phyloP scores from a whole-genome alignment of 1,140 invertebrate genomes.

The honey bee (Apis mellifera) region DNA sequence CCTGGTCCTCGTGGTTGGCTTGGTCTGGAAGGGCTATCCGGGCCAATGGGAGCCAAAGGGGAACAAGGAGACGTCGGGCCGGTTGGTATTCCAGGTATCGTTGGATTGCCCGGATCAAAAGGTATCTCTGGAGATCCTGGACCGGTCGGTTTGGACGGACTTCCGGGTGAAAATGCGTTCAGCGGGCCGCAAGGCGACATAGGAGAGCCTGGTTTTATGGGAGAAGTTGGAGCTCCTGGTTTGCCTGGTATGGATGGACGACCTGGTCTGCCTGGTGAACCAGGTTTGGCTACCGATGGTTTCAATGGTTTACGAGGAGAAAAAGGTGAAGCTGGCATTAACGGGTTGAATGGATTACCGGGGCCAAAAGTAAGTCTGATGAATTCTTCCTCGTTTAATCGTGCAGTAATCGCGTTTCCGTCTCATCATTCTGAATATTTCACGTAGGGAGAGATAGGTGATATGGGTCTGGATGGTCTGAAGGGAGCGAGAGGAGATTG shows the following conservation, averaged over 20 bases:
- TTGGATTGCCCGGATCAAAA: slow-evolving; percentile 78
- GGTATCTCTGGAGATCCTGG: slow-evolving; percentile 78
- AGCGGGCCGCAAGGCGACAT: slow-evolving; percentile 86
- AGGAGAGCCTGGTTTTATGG: slow-evolving; percentile 82
- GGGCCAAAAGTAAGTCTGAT: slow-evolving; percentile 77
- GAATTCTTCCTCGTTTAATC: no score
- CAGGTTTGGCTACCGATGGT: slow-evolving; percentile 73
- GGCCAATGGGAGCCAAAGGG: slow-evolving; percentile 83
- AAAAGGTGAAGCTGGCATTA: slow-evolving; percentile 78
- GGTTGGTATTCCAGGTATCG: slow-evolving; percentile 81
- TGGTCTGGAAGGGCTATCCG: slow-evolving; percentile 79
- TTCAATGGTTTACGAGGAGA: slow-evolving; percentile 77
- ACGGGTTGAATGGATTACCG: slow-evolving; percentile 77
- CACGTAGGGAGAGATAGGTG: slow-evolving; percentile 78
- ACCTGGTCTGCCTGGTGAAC: slow-evolving; percentile 81
- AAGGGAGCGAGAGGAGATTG: slow-evolving; percentile 78
- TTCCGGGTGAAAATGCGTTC: slow-evolving; percentile 81
- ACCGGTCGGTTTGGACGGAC: slow-evolving; percentile 73
- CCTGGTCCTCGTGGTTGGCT: slow-evolving; percentile 79
- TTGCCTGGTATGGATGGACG: slow-evolving; percentile 79
- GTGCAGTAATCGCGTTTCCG: not conserved
- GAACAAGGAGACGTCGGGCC: slow-evolving; percentile 81
- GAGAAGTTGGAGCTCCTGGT: slow-evolving; percentile 80
- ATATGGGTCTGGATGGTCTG: slow-evolving; percentile 75
- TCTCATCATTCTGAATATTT: not conserved